Conservation (phyloP, 1,140 invertebrate genomes). For the Anastrepha obliqua region DNA sequence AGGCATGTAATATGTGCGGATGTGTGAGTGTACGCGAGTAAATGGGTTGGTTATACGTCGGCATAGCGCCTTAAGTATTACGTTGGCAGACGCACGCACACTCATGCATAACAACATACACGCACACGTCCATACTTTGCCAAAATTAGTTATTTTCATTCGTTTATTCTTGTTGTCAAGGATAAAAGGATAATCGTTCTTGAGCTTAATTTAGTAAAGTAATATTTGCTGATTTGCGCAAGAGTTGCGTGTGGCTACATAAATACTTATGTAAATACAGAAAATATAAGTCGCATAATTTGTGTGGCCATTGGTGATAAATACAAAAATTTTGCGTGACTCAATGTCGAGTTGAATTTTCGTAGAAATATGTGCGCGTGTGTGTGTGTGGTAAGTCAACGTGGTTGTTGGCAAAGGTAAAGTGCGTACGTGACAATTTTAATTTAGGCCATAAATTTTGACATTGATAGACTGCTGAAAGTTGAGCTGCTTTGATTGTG, state of each 20-base stretch:
- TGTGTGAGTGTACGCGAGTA: not conserved
- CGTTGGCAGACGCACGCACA: not conserved
- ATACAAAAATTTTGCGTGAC: conserved; percentile 3
- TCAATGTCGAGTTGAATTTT: not conserved
- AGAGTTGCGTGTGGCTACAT: not conserved
- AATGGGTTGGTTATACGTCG: not conserved
- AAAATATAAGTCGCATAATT: not conserved
- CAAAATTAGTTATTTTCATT: conserved; percentile 39
- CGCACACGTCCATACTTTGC: not conserved
- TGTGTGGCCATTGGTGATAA: conserved; percentile 7
- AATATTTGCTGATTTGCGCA: conserved; percentile 43
- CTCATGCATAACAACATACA: not conserved
- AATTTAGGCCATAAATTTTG: not conserved
- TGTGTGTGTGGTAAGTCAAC: not conserved
- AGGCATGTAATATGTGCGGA: not conserved
- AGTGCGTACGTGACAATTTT: conserved; percentile 7
- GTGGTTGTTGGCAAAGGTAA: not conserved
- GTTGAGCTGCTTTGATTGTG: not conserved
- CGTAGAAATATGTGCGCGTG: not conserved
- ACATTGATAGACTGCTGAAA: not conserved
- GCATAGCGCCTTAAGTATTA: conserved; percentile 21
- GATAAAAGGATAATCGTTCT: conserved; percentile 49
- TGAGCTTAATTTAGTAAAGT: conserved; percentile 50
- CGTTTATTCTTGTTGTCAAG: conserved; percentile 28
- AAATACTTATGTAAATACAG: not conserved